A percentile compares a stretch with the other conserved stretches of the same genome.
Conservation (phyloP, 2,113 vertebrate genomes). For the Prochilodus magdalenae region DNA sequence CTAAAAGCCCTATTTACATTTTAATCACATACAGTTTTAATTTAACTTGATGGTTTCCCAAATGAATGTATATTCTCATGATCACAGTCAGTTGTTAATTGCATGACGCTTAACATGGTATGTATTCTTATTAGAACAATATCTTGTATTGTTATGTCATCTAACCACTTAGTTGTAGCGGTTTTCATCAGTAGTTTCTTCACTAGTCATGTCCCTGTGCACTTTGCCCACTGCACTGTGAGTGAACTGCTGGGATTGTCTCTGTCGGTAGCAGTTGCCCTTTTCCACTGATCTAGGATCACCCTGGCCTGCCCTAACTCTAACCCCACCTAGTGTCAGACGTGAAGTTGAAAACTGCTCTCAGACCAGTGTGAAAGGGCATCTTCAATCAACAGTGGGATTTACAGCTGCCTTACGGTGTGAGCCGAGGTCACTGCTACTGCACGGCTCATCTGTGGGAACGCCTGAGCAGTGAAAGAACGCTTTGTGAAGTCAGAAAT, state of each 20-base stretch:
- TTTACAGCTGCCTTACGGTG: conserved; percentile 15
- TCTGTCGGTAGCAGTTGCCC: neutral
- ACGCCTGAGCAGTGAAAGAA: conserved; percentile 16
- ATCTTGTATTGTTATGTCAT: neutral
- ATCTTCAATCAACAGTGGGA: neutral
- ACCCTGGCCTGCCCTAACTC: neutral
- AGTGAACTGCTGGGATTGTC: conserved; percentile 12
- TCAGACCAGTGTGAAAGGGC: conserved; percentile 21
- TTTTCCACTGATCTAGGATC: conserved; percentile 5
- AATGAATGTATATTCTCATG: no score
- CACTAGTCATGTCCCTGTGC: neutral
- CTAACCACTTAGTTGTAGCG: no score
- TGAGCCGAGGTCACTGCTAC: conserved; percentile 27
- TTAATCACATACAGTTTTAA: no score
- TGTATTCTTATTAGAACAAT: no score
- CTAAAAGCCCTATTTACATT: no score
- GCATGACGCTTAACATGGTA: no score
- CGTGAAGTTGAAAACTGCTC: neutral
- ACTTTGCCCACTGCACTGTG: neutral
- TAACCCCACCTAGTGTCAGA: neutral
- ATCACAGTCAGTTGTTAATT: no score
- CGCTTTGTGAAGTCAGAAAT: conserved; percentile 36
- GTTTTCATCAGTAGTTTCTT: neutral
- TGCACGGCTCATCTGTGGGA: conserved; percentile 36
- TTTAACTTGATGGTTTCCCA: no score